These are phyloP conservation scores for Toxostoma redivivum DNA, from an alignment of 2,113 vertebrate genomes.

Conservation along the genomic window DNA sequence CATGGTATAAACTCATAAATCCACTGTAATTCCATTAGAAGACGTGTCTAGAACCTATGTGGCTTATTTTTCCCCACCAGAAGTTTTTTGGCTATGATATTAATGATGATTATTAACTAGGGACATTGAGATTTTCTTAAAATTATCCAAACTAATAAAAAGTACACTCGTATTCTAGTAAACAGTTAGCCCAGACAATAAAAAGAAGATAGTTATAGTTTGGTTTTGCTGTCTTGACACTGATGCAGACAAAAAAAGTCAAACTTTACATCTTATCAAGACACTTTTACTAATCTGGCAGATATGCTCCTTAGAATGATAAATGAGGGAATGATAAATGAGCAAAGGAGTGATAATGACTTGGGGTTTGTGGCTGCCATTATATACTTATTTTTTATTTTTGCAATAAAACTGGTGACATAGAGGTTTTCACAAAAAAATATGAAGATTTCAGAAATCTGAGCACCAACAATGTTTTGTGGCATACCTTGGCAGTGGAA, in stretches of 20 bases:
- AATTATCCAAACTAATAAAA: background rate
- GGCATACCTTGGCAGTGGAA: background rate
- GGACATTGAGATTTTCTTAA: background rate
- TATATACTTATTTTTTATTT: rapidly evolving
- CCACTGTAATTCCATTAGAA: background rate
- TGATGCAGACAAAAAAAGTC: background rate
- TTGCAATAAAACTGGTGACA: background rate
- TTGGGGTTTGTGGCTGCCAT: background rate
- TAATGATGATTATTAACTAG: background rate
- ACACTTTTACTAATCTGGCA: background rate
- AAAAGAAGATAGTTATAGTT: background rate
- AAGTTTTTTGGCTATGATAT: background rate
- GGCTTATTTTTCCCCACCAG: background rate
- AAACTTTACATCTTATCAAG: background rate
- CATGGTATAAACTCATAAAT: background rate
- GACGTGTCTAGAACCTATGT: background rate
- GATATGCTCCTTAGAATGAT: background rate
- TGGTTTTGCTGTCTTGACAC: background rate
- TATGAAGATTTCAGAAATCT: background rate
- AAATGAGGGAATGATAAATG: background rate
- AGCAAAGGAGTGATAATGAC: background rate
- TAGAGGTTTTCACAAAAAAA: background rate
- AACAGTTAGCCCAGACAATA: background rate
- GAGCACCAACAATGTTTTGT: rapidly evolving
- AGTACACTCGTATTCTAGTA: background rate